Percentiles rank a stretch among this genome's conserved stretches.
These are phyloP conservation scores for Catostylus mosaicus DNA, from an alignment of 30 jellyfish, hydroid and myxozoan genomes.

Conservation along the genomic window DNA sequence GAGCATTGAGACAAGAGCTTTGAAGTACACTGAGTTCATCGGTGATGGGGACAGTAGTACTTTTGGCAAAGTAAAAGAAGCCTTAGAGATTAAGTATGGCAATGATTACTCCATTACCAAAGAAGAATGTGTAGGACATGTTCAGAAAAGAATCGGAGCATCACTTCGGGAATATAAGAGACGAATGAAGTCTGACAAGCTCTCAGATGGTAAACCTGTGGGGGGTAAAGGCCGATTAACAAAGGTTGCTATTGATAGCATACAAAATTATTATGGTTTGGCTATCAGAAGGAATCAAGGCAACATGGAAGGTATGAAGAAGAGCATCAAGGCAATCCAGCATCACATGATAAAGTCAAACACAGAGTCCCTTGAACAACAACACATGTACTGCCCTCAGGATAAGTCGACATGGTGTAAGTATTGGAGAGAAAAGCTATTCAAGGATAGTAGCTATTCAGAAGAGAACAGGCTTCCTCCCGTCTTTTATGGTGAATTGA, in stretches of 20 bases:
- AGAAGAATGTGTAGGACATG: constrained; percentile 52
- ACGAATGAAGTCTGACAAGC: neutral
- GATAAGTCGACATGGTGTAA: constrained; percentile 31
- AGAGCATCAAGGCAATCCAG: constrained; percentile 31
- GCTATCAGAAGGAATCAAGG: constrained; percentile 40
- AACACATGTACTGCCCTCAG: constrained; percentile 32
- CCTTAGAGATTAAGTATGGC: constrained; percentile 15
- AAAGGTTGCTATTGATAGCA: constrained; percentile 12
- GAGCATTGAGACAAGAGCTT: constrained; percentile 22
- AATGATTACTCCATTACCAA: constrained; percentile 31
- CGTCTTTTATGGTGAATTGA: neutral
- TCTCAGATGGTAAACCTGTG: constrained; percentile 36
- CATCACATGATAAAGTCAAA: neutral
- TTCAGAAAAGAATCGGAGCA: constrained; percentile 45
- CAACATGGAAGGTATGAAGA: constrained; percentile 25
- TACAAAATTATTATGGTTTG: constrained; percentile 38
- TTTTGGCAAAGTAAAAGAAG: constrained; percentile 24
- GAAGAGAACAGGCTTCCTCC: constrained; percentile 9
- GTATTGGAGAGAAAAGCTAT: neutral
- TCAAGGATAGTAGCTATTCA: neutral
- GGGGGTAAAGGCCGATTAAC: constrained; percentile 51
- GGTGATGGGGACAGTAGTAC: constrained; percentile 56
- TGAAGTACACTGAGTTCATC: constrained; percentile 26
- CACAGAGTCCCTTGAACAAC: constrained; percentile 18
- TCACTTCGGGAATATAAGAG: constrained; percentile 22